Conservation (phyloP, 2,888 invertebrate genomes). For the Ophion obscuratus region DNA sequence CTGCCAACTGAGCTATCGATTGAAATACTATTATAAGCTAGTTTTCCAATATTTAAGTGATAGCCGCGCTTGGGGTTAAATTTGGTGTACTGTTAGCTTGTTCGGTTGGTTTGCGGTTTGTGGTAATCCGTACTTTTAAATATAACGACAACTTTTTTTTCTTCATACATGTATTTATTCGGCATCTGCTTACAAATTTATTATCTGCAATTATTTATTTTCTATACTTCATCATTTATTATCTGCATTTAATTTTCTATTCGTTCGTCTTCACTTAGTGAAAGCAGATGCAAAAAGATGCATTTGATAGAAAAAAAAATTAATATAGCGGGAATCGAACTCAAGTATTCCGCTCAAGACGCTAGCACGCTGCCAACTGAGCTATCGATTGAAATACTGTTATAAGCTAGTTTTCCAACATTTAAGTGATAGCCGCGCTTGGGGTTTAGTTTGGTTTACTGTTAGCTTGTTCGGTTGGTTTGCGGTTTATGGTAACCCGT, state of each 20-base stretch:
- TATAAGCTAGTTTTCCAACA: conserved; percentile 1
- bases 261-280: background rate
- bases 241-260: background rate
- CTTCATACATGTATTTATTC: too few species aligned
- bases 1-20: conserved; percentile 4
- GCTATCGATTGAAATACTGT: conserved; percentile 7
- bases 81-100: conserved; percentile 3
- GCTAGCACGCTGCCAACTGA: background rate
- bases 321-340: conserved; percentile 4
- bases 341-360: conserved; percentile 6
- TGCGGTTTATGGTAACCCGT: conserved; percentile 3
- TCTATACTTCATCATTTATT: conserved; percentile 2
- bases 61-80: background rate
- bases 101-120: background rate
- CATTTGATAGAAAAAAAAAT: conserved; percentile 5
- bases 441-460: conserved; percentile 10
- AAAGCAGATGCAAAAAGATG: conserved; percentile 8
- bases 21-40: conserved; percentile 1
- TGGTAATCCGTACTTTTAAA: conserved; percentile 8
- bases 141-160: background rate
- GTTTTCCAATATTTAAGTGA: background rate
- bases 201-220: conserved; percentile 6
- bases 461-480: conserved; percentile 2
- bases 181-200: background rate
- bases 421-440: conserved; percentile 4